Percentiles rank a stretch among this genome's conserved stretches.
These are phyloP conservation scores for Leucopternis melanops DNA, from an alignment of 2,113 vertebrate species.

Conservation along the genomic window DNA sequence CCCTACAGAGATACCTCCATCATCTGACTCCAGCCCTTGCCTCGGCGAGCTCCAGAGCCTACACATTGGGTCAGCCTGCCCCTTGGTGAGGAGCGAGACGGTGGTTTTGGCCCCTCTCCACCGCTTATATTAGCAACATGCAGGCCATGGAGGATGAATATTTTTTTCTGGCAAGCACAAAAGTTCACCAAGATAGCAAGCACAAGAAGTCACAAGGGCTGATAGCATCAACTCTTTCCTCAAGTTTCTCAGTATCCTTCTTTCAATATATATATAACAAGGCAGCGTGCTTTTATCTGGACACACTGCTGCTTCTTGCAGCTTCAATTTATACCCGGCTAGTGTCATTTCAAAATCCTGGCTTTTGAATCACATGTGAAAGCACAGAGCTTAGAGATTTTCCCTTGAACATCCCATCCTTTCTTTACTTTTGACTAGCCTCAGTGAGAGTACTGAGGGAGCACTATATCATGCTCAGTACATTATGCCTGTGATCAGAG, in stretches of 20 bases:
- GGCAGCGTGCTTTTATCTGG: background rate
- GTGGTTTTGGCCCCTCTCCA: background rate
- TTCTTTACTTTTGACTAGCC: background rate
- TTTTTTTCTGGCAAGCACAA: background rate
- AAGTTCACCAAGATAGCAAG: background rate
- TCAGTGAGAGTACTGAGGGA: background rate
- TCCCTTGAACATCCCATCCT: background rate
- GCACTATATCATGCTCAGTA: background rate
- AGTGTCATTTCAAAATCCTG: background rate
- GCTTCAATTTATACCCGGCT: background rate
- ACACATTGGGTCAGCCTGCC: fast-evolving
- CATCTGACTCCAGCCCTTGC: background rate
- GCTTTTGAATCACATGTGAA: background rate
- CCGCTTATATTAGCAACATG: background rate
- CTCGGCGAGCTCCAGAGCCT: background rate
- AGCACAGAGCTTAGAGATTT: background rate
- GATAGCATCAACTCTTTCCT: background rate
- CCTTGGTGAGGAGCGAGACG: fast-evolving
- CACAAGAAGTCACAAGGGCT: background rate
- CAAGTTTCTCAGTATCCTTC: background rate
- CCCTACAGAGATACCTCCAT: background rate
- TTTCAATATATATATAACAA: background rate
- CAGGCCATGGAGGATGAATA: no score
- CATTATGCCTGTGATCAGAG: background rate
- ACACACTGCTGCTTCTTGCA: background rate